Conservation (phyloP, 2,888 invertebrate genomes). For the Drosophila fungiperda region DNA sequence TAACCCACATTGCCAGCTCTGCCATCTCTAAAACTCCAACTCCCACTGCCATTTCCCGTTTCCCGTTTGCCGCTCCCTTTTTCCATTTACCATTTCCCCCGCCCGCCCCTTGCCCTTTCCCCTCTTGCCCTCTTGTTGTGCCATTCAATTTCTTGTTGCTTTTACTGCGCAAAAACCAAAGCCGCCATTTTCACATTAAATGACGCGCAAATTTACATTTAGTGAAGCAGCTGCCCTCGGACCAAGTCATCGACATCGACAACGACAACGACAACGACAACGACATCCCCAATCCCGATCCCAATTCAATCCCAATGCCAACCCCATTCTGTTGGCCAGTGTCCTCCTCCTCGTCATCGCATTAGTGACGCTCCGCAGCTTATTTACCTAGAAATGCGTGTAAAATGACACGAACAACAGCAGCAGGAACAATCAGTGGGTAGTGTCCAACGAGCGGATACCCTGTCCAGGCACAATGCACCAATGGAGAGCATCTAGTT, state of each 20-base stretch:
- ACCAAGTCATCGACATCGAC: slow-evolving; percentile 41
- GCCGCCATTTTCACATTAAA: slow-evolving; percentile 61
- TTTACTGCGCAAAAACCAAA: slow-evolving; percentile 28
- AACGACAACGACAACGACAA: slow-evolving; percentile 3
- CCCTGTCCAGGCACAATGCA: not conserved
- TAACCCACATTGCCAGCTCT: slow-evolving; percentile 49
- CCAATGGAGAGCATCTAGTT: not conserved
- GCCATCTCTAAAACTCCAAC: not conserved
- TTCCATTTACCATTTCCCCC: not conserved
- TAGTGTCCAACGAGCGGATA: not conserved
- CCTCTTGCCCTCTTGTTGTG: not conserved
- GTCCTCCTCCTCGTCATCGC: slow-evolving; percentile 44
- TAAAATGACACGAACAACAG: slow-evolving; percentile 61
- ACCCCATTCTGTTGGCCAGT: not conserved
- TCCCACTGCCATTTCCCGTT: not conserved
- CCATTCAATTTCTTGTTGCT: slow-evolving; percentile 2
- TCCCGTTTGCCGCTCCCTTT: not conserved
- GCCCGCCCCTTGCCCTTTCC: no score
- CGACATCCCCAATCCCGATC: not conserved
- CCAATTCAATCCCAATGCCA: no score
- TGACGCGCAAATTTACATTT: slow-evolving; percentile 77
- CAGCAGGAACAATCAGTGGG: slow-evolving; percentile 5
- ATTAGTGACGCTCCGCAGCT: slow-evolving; percentile 74
- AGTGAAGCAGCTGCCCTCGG: slow-evolving; percentile 26
- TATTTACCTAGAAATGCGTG: slow-evolving; percentile 79